phyloP scores from a whole-genome alignment of 2,113 vertebrate genomes.

The Chitala chitala region DNA sequence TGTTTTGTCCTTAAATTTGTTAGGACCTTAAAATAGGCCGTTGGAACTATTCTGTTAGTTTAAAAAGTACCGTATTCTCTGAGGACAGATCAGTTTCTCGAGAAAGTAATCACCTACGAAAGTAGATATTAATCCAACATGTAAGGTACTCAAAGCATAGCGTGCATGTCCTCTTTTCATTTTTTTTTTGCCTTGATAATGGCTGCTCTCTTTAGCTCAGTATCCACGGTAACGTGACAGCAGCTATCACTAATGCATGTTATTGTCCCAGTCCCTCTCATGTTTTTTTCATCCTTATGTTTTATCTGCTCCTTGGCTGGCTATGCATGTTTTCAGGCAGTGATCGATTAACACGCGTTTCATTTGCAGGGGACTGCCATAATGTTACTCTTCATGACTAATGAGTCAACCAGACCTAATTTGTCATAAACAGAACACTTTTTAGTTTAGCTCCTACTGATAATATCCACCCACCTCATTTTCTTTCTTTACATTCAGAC shows the following conservation, averaged over 20 bases:
- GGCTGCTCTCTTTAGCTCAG: background rate
- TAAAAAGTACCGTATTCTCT: background rate
- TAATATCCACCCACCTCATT: too few species aligned
- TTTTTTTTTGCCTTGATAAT: background rate
- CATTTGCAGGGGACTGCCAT: background rate
- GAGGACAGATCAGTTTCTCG: too few species aligned
- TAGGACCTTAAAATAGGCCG: background rate
- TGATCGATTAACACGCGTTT: background rate
- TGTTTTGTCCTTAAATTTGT: background rate
- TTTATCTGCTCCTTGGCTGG: background rate
- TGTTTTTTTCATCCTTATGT: background rate
- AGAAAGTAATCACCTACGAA: background rate
- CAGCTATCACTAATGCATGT: constrained; percentile 3
- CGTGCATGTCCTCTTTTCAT: background rate
- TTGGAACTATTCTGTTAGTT: background rate
- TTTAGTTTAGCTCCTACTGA: background rate
- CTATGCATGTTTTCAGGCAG: background rate
- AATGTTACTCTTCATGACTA: background rate
- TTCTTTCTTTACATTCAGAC: too few species aligned
- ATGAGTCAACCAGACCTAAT: background rate
- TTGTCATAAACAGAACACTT: background rate
- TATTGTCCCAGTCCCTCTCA: background rate
- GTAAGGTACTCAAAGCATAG: background rate
- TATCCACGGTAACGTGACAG: background rate
- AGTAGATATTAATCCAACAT: background rate